Percentiles rank a stretch among this genome's conserved stretches.
These are phyloP conservation scores for Psammodynastes pulverulentus DNA, from an alignment of 2,113 vertebrate genomes.

Conservation along the genomic window DNA sequence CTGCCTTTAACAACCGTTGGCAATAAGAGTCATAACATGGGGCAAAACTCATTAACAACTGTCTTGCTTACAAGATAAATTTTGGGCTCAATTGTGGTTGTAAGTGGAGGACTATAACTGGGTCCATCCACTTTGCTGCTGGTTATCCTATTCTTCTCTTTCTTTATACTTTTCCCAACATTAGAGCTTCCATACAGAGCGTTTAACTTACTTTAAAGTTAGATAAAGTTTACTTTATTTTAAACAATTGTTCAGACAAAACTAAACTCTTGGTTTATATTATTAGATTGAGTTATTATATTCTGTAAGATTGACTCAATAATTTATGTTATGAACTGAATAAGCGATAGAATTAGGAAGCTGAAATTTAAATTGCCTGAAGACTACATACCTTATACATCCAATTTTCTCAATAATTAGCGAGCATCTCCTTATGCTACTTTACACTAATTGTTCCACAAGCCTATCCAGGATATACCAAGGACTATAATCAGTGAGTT, in stretches of 20 bases:
- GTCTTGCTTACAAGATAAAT: neutral
- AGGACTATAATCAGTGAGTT: neutral
- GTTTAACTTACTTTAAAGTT: neutral
- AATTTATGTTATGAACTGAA: conserved; percentile 15
- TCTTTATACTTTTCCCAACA: neutral
- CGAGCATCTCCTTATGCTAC: neutral
- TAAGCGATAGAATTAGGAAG: neutral
- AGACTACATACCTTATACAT: conserved; percentile 18
- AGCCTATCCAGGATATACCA: neutral
- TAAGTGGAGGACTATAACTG: neutral
- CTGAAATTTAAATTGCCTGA: neutral
- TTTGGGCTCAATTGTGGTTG: neutral
- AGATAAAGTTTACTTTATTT: neutral
- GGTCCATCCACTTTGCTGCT: neutral
- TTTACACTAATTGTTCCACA: neutral
- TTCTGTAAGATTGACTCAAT: neutral
- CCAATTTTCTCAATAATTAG: conserved; percentile 6
- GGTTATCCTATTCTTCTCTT: neutral
- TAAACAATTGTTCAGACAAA: neutral
- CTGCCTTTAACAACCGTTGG: neutral
- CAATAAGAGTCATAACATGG: neutral
- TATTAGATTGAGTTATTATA: neutral
- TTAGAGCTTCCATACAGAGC: neutral
- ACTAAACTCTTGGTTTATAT: neutral
- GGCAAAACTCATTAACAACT: neutral